Evolutionary conservation across 2,888 invertebrate species (phyloP), one percentile per base, ranked within the genome.

Genomic region (Platerodrilus igneus): DNA sequence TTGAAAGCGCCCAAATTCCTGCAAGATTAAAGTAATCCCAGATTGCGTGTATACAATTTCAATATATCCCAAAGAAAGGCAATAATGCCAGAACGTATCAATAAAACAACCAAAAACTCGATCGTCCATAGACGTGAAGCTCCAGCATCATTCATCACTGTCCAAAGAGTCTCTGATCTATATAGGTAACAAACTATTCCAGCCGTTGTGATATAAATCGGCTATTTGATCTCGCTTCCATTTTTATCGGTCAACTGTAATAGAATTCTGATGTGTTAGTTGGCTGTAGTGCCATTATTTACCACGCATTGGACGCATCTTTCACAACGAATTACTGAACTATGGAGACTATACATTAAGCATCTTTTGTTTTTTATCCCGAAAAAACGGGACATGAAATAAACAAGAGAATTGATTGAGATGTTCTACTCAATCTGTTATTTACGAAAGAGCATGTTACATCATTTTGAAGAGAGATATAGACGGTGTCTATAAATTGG

Each of bases 191-290:
- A 54, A 57, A 55, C 53, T 58, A 55, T 56, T 54, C 48, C 41
- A 48, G 45, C 48, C 41, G 38, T 45, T 40, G 45, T 45, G 48
- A 57, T 60, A 59, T 58, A 60, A 58, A 59, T 58, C 58, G 57
- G 54, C 57, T 53, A 58, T 58, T 59, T 59, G 60, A 59, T 59
- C 59, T 58, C 46, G 34, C 51, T 48, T 48, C 51, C 56, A 60
- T 58, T 59, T 59, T 60, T 59, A 59, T 56, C 57, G 53, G 55
- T 56, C 57, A 48, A 20, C 28, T 16, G 50, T 58, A 57, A 56
- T 56, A 57, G 56, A 56, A 56, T 57, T 57, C 53, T 54, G 56
- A 56, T 54, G 51, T 56, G 55, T 55, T 55, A 50, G 47, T 49
- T n/a, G 48, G 50, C 46, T 49, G 52, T 50, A 48, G 40, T 33